A percentile compares a stretch with the other conserved stretches of the same genome.
phyloP scores from a whole-genome alignment of 2,888 invertebrate species.

The Aphidoletes aphidimyza region DNA sequence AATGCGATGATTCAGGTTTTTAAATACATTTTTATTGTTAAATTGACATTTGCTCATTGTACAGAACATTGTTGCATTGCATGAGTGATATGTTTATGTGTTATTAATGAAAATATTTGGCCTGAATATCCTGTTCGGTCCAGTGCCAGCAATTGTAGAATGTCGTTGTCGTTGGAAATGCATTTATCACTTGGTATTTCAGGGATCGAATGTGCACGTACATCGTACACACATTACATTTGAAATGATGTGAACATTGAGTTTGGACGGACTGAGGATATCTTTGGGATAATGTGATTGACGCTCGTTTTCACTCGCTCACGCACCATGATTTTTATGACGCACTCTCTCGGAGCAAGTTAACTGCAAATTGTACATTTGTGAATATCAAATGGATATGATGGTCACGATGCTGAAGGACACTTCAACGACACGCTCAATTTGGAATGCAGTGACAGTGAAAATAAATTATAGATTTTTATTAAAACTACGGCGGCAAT shows the following conservation, averaged over 20 bases:
- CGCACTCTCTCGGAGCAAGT: neutral
- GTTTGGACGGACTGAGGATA: neutral
- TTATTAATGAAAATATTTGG: neutral
- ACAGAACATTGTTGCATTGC: neutral
- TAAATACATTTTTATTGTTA: neutral
- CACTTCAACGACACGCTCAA: neutral
- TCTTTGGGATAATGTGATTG: neutral
- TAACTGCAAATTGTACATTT: neutral
- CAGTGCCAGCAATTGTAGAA: neutral
- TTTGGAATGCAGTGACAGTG: neutral
- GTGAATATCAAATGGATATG: neutral
- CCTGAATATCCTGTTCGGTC: neutral
- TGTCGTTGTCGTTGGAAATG: neutral
- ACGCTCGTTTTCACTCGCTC: neutral
- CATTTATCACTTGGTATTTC: neutral
- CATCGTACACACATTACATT: constrained; percentile 31
- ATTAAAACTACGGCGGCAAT: neutral
- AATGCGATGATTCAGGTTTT: neutral
- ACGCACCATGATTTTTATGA: neutral
- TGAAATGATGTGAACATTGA: neutral
- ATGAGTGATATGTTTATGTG: neutral
- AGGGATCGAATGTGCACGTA: neutral
- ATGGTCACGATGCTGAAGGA: too few relatives aligned
- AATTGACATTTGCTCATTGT: neutral
- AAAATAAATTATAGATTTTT: constrained; percentile 12